Percentiles rank a stretch among this genome's conserved stretches.
phyloP scores from a whole-genome alignment of 2,113 vertebrate species.

The Onychostruthus taczanowskii region DNA sequence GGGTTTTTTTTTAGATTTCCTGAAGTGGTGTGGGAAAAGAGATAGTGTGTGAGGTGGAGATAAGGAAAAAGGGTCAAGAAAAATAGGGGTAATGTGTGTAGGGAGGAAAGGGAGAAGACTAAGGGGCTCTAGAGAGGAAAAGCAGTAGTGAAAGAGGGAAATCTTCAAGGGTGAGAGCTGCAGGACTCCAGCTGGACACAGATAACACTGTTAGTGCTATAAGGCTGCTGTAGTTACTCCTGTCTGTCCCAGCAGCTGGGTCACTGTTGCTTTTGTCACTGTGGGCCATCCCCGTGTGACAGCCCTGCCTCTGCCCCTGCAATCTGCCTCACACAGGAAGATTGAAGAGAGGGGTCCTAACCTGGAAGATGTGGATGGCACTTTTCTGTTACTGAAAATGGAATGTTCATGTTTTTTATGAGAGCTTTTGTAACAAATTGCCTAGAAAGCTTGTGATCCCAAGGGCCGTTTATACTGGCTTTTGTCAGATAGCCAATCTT shows the following conservation, averaged over 20 bases:
- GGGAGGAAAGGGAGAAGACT: neutral
- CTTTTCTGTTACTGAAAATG: neutral
- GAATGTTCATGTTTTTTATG: neutral
- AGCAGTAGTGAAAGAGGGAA: neutral
- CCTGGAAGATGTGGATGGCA: neutral
- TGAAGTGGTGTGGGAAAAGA: neutral
- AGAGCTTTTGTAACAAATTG: neutral
- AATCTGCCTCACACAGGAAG: neutral
- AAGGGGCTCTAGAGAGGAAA: neutral
- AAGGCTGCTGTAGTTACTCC: neutral
- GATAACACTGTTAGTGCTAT: neutral
- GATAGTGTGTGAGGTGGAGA: neutral
- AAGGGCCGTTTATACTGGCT: neutral
- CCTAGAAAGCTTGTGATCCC: neutral
- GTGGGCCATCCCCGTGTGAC: neutral
- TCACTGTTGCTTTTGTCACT: neutral
- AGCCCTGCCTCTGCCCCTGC: neutral
- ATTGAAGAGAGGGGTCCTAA: neutral
- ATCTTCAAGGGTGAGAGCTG: neutral
- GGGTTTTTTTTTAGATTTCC: neutral
- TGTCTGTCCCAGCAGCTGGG: neutral
- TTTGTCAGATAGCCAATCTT: neutral
- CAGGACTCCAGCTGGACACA: neutral
- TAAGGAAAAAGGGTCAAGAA: neutral
- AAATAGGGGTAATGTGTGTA: neutral